Conservation (phyloP, 2,113 vertebrate genomes). For the Ibidorhyncha struthersii region DNA sequence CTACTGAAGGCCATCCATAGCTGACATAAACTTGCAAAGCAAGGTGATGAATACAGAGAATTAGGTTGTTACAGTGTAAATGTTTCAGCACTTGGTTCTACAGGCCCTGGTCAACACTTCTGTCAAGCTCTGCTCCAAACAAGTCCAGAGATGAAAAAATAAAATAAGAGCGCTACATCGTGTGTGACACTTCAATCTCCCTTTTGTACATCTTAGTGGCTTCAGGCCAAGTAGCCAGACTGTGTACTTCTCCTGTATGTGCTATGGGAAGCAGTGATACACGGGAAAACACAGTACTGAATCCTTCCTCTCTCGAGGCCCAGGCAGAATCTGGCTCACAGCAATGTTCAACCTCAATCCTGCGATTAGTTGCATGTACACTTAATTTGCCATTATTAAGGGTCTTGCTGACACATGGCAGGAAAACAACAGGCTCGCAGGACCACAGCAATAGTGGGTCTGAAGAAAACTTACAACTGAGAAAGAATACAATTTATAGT, state of each 20-base stretch:
- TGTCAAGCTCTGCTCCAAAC: neutral
- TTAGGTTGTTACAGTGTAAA: neutral
- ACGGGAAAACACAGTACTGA: neutral
- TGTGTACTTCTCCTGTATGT: neutral
- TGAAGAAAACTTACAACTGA: neutral
- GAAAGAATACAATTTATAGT: neutral
- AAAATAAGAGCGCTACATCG: neutral
- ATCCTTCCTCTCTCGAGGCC: neutral
- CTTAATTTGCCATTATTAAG: neutral
- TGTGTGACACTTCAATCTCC: neutral
- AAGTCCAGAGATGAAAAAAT: neutral
- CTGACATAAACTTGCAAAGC: neutral
- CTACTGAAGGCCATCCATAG: neutral
- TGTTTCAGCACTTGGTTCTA: neutral
- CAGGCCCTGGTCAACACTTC: neutral
- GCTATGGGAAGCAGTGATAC: neutral
- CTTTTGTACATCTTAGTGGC: neutral
- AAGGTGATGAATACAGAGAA: neutral
- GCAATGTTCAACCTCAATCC: neutral
- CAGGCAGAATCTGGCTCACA: neutral
- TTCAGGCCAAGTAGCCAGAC: neutral
- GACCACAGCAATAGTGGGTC: neutral
- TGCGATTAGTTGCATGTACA: accelerated
- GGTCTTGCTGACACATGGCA: neutral
- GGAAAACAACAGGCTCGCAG: neutral